Base-by-base conservation (phyloP, 2,113 vertebrate genomes). In the Grammomys surdaster region DNA sequence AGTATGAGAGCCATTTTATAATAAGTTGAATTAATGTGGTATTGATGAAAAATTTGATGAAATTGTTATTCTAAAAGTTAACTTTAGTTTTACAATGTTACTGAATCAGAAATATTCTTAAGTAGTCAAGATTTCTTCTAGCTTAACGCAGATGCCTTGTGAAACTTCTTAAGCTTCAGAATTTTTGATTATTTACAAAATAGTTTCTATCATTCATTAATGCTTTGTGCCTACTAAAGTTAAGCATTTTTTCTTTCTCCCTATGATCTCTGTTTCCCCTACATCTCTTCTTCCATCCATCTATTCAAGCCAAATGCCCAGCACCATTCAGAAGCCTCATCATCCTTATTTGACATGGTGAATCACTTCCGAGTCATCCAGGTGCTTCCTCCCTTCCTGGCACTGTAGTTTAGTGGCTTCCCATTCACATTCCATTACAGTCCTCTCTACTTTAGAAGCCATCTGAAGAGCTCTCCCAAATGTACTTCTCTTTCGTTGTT, bases 1-100 rank as follows among this genome's bases (percentile, higher is more conserved):
- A 88, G 88, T 97, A 92, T 96, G 93, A 69, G 90, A 97, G 96
- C 54, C 95, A 95, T 28, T 48, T 97, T 97, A 46, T 46, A 22
- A 85, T 95, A 96, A 98, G 97, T 97, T 98, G 97, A 98, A 96
- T 97, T 96, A 88, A 84, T 98, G 96, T 70, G 97, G 90, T 24
- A 75, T 24, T 75, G n/a, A 75, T 75, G 4, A 40, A n/a, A 73
- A 75, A 40, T 75, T 40, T 43, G n/a, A 73, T 40, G n/a, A 40
- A 73, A 22, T 72, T 73, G 72, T 22, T 73, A 40, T 22, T 73
- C 19, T 73, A 40, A 72, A 70, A 40, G n/a, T 73, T 73, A 40
- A 73, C 43, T n/a, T n/a, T 72, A 20, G 8, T 72, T 72, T 72
- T n/a, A 72, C 36, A n/a, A n/a, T 72, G 56, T 87, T 20, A 3